Evolutionary conservation across 2,797 vertebrate species (phyloP).

Genomic region (Bucorvus abyssinicus): DNA sequence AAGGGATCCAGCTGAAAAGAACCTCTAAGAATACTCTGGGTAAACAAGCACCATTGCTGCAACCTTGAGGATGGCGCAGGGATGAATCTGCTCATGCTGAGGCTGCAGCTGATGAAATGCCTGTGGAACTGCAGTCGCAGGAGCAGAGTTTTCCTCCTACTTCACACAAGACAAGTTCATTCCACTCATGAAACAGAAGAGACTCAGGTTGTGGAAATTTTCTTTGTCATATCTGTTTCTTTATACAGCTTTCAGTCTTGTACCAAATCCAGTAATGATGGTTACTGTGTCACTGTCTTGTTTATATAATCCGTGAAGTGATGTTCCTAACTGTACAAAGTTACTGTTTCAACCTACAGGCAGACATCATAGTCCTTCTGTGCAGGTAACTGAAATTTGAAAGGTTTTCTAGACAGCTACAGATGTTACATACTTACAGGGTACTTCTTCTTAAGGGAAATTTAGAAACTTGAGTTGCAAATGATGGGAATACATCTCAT

Average conservation of each 20-base stretch:
- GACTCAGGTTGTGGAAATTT: background rate
- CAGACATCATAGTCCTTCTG: background rate
- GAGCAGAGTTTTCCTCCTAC: background rate
- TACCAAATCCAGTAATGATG: background rate
- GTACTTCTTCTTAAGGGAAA: background rate
- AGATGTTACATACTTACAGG: background rate
- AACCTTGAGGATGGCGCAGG: slow-evolving; percentile 6
- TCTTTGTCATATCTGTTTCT: background rate
- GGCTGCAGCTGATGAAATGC: slow-evolving; percentile 23
- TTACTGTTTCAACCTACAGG: background rate
- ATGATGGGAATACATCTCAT: background rate
- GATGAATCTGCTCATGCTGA: background rate
- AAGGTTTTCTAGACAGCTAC: background rate
- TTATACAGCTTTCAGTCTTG: background rate
- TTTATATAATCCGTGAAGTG: background rate
- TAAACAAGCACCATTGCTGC: background rate
- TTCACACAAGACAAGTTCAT: background rate
- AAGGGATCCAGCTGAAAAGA: slow-evolving; percentile 22
- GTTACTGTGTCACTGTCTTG: background rate
- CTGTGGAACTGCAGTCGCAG: background rate
- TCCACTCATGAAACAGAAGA: background rate
- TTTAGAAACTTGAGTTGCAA: background rate
- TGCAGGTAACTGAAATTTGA: background rate
- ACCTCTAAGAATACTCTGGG: background rate
- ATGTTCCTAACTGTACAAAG: background rate